phyloP scores from a whole-genome alignment of 2,888 invertebrate genomes.

The Caenorhabditis sp. region DNA sequence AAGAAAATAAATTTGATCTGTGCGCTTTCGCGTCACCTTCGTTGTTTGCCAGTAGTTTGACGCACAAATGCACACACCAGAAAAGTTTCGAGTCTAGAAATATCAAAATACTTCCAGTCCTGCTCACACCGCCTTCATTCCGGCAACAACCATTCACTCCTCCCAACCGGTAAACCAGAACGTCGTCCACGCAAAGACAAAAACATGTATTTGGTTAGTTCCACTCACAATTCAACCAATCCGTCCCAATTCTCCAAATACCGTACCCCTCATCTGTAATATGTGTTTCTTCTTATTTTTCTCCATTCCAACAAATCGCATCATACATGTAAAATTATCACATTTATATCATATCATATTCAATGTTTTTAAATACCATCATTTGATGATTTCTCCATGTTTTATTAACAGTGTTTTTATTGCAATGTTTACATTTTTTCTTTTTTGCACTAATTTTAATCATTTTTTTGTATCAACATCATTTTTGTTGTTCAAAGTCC shows the following conservation, averaged over 20 bases:
- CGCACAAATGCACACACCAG: no score
- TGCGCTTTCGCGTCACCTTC: no score
- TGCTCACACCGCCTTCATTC: slow-evolving; percentile 30
- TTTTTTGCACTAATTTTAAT: background rate
- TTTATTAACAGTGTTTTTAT: background rate
- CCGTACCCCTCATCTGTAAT: background rate
- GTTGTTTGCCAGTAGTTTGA: no score
- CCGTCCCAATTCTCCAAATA: background rate
- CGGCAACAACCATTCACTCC: slow-evolving; percentile 8
- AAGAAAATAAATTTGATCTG: no score
- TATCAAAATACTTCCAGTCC: background rate
- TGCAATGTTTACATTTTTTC: background rate
- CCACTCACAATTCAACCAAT: background rate
- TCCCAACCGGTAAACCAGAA: slow-evolving; percentile 28
- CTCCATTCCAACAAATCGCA: background rate
- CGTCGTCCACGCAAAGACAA: slow-evolving; percentile 38
- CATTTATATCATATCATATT: no score
- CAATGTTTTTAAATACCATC: no score
- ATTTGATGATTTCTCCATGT: background rate
- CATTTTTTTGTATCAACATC: no score
- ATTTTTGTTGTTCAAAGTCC: no score
- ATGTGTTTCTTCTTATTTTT: background rate
- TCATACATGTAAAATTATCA: background rate
- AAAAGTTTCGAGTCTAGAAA: no score
- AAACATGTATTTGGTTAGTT: slow-evolving; percentile 27